A percentile compares a stretch with the other conserved stretches of the same genome.
These are phyloP conservation scores for Laticauda laticaudata DNA, from an alignment of 2,113 vertebrate species.

Conservation along the genomic window DNA sequence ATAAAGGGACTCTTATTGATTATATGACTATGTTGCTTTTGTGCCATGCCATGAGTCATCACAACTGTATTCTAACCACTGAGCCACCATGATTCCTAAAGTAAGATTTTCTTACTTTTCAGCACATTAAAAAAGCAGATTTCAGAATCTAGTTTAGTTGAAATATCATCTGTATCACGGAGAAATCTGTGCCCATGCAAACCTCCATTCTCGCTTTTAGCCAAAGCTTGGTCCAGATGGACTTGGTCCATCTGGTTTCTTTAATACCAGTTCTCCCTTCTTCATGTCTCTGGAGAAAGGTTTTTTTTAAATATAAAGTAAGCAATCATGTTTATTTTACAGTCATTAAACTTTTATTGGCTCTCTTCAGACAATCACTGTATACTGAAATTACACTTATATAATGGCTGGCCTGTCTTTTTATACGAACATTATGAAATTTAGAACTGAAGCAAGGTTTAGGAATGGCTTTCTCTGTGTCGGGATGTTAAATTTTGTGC, in stretches of 20 bases:
- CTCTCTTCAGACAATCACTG: background rate
- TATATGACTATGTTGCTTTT: no score
- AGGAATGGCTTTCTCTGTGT: background rate
- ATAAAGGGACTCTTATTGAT: no score
- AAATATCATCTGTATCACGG: no score
- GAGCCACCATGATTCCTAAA: no score
- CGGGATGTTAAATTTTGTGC: background rate
- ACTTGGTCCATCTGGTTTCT: no score
- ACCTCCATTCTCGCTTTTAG: background rate
- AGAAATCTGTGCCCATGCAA: background rate
- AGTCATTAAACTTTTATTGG: no score
- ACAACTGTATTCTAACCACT: no score
- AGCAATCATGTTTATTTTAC: no score
- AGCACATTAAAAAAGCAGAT: background rate
- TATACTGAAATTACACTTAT: background rate
- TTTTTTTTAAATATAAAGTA: background rate
- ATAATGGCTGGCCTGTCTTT: background rate
- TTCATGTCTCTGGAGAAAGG: background rate
- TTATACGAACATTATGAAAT: background rate
- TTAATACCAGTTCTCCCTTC: background rate
- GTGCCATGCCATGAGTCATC: no score
- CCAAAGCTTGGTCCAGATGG: no score
- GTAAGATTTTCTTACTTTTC: background rate
- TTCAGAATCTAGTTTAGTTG: background rate
- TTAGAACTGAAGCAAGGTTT: background rate